Conservation (phyloP, 2,113 vertebrate species). For the Sorex araneus region DNA sequence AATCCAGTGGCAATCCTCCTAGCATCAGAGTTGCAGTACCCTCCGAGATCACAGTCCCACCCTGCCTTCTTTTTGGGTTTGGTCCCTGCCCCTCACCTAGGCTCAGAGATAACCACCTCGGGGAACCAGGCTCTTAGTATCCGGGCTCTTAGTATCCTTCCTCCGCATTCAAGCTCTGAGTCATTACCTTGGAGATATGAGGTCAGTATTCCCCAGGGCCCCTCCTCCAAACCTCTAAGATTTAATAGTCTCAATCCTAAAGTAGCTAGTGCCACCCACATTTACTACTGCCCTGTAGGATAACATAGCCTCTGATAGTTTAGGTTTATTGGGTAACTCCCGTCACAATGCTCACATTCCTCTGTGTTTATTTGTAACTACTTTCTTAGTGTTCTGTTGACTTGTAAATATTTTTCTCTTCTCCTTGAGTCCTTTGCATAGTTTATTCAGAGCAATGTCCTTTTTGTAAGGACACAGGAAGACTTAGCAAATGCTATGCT, state of each 20-base stretch:
- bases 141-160: neutral
- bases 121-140: neutral
- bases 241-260: neutral
- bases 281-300: neutral
- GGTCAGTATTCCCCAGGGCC: neutral
- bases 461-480: no score
- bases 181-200: neutral
- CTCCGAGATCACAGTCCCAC: neutral
- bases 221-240: slow-evolving; percentile 1
- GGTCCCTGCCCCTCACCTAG: neutral
- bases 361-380: no score
- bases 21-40: neutral
- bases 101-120: neutral
- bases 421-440: no score
- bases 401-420: no score
- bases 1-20: slow-evolving; percentile 9
- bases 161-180: neutral
- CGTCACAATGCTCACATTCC: no score
- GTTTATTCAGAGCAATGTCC: no score
- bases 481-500: no score
- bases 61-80: neutral
- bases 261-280: neutral
- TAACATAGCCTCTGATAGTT: no score
- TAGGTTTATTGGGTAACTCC: no score
- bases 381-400: no score